Evolutionary conservation across 1,140 invertebrate species (phyloP).

Genomic region (Phymastichus coffea): DNA sequence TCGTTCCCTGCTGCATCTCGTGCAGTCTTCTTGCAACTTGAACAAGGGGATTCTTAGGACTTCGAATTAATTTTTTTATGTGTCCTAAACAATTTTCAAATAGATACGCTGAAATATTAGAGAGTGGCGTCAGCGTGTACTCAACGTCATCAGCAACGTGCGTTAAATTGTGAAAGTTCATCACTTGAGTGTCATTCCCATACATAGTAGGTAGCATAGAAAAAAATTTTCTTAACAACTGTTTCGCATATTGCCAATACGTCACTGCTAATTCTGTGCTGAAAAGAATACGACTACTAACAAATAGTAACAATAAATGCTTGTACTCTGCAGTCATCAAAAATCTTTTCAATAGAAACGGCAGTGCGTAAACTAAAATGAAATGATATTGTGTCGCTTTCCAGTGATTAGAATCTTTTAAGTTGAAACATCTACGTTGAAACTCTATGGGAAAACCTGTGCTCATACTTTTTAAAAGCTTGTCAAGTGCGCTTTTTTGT

Average conservation of each 20-base stretch:
- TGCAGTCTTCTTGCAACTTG: slow-evolving; percentile 5
- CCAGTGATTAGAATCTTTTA: background rate
- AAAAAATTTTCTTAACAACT: slow-evolving; percentile 34
- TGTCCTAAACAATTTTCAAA: slow-evolving; percentile 8
- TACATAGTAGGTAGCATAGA: slow-evolving; percentile 31
- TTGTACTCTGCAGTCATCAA: background rate
- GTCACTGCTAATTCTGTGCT: slow-evolving; percentile 17
- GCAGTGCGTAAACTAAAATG: background rate
- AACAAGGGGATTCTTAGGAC: slow-evolving; percentile 1
- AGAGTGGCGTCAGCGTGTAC: slow-evolving; percentile 19
- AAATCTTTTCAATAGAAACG: background rate
- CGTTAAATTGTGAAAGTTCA: slow-evolving; percentile 34
- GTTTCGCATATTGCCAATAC: slow-evolving; percentile 26
- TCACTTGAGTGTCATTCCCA: slow-evolving; percentile 25
- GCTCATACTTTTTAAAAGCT: background rate
- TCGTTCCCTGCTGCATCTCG: too few species aligned
- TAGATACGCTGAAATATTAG: slow-evolving; percentile 2
- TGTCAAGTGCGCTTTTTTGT: background rate
- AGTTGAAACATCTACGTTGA: background rate
- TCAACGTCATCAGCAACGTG: slow-evolving; percentile 33
- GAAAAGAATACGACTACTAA: slow-evolving; percentile 28
- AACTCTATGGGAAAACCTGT: background rate
- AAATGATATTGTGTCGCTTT: background rate
- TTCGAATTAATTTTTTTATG: slow-evolving; percentile 16
- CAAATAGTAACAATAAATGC: slow-evolving; percentile 23